phyloP scores from a whole-genome alignment of 2,888 invertebrate genomes.

The Patella ulyssiponensis region DNA sequence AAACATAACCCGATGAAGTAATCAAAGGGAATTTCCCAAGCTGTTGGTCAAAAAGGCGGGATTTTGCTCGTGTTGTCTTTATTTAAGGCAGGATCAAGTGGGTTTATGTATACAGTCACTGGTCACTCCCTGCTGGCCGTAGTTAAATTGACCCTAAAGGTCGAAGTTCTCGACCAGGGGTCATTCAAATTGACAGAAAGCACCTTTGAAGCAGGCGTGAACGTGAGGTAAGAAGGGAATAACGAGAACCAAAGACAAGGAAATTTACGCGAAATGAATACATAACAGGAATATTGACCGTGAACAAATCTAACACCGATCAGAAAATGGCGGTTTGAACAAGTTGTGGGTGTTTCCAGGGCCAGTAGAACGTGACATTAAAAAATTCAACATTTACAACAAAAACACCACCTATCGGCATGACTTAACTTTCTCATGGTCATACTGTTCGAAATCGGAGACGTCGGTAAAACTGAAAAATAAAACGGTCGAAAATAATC shows the following conservation, averaged over 20 bases:
- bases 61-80: background rate
- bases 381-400: too few relatives aligned
- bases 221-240: background rate
- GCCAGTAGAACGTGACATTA: too few relatives aligned
- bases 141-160: background rate
- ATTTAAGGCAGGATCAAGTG: slow-evolving; percentile 1
- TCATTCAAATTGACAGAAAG: background rate
- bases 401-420: too few relatives aligned
- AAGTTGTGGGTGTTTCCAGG: too few relatives aligned
- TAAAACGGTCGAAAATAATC: too few relatives aligned
- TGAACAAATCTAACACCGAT: too few relatives aligned
- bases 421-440: too few relatives aligned
- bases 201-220: background rate
- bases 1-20: slow-evolving; percentile 4
- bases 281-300: background rate
- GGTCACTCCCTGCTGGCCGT: background rate
- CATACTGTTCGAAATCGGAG: too few relatives aligned
- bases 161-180: background rate
- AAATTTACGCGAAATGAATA: background rate
- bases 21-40: slow-evolving; percentile 5
- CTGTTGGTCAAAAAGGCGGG: background rate
- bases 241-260: background rate
- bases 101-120: background rate
- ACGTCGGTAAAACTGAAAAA: too few relatives aligned
- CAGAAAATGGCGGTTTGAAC: too few relatives aligned